These are phyloP conservation scores for Ammodytes dubius DNA, from an alignment of 2,113 vertebrate species.

Conservation along the genomic window DNA sequence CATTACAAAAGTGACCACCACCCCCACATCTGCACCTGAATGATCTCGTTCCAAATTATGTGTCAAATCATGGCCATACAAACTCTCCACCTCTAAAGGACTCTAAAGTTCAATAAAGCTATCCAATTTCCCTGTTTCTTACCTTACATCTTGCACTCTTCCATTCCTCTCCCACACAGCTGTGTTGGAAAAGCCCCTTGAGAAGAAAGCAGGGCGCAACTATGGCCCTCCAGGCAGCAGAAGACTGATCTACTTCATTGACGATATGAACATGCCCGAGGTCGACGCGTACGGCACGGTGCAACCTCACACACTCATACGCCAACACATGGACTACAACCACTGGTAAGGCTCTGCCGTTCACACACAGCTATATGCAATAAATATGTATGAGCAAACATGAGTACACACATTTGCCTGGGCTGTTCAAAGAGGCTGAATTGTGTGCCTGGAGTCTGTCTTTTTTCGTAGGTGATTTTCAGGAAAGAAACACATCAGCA, in stretches of 20 bases:
- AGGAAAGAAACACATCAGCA: background rate
- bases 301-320: conserved; percentile 94
- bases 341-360: conserved; percentile 87
- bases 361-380: background rate
- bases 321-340: conserved; percentile 96
- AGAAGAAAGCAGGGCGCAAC: conserved; percentile 95
- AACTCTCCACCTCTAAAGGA: background rate
- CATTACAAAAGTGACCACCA: too few species aligned
- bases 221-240: conserved; percentile 91
- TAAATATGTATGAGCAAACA: conserved; percentile 12
- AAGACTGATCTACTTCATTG: conserved; percentile 93
- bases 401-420: background rate
- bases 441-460: background rate
- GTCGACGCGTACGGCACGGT: conserved; percentile 94
- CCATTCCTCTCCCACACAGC: conserved; percentile 77
- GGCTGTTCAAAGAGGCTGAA: background rate
- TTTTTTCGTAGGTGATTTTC: background rate
- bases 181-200: conserved; percentile 93
- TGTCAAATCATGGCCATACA: too few species aligned
- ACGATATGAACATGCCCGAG: conserved; percentile 96
- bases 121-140: background rate
- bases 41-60: too few species aligned
- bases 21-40: too few species aligned
- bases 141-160: background rate
- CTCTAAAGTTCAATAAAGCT: background rate